Conservation (phyloP, 2,888 invertebrate species). For the Chymomyza fuscimana region DNA sequence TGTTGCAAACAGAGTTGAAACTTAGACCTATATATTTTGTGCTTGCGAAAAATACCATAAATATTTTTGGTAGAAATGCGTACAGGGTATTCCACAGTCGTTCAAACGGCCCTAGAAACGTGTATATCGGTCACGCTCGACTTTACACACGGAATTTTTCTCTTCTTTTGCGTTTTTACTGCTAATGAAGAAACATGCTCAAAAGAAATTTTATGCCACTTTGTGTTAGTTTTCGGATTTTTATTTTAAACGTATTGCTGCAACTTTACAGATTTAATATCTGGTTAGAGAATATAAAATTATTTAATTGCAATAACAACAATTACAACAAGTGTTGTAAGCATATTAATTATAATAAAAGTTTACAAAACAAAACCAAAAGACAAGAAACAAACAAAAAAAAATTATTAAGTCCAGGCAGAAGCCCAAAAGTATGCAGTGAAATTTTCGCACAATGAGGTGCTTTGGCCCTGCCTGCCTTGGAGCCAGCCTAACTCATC, state of each 20-base stretch:
- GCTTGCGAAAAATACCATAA: too few relatives aligned
- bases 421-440: constrained; percentile 31
- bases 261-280: background rate
- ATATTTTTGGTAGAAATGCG: too few relatives aligned
- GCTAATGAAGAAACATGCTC: constrained; percentile 52
- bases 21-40: too few relatives aligned
- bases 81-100: too few relatives aligned
- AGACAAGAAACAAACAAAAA: background rate
- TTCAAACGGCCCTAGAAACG: too few relatives aligned
- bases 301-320: constrained; percentile 37
- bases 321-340: constrained; percentile 39
- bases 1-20: too few relatives aligned
- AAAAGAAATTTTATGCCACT: background rate
- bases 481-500: background rate
- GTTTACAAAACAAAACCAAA: constrained; percentile 1
- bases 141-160: background rate
- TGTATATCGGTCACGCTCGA: too few relatives aligned
- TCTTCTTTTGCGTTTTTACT: constrained; percentile 36
- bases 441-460: constrained; percentile 14
- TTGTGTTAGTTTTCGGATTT: background rate
- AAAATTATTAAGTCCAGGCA: background rate
- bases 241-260: background rate
- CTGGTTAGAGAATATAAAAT: constrained; percentile 11
- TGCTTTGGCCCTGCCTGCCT: too few relatives aligned
- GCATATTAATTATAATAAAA: constrained; percentile 35